These are phyloP conservation scores for Ormyrus pomaceus DNA, from an alignment of 2,888 invertebrate species.

Conservation along the genomic window DNA sequence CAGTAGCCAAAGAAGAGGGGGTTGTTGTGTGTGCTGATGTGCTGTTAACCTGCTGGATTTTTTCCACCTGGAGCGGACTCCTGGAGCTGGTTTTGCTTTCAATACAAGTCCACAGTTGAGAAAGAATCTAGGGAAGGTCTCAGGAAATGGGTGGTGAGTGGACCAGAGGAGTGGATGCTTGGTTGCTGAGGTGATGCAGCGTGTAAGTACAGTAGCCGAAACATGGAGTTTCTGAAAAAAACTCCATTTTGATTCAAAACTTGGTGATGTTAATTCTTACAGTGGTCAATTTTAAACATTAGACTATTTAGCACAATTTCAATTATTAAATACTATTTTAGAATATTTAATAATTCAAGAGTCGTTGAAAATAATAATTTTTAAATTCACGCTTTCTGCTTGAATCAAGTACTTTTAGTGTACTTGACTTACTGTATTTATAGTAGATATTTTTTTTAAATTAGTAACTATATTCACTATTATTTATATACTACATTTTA, in stretches of 20 bases:
- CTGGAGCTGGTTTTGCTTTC: not conserved
- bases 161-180: conserved; percentile 7
- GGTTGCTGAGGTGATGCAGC: conserved; percentile 47
- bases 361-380: not conserved
- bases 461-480: too few relatives aligned
- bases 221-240: conserved; percentile 57
- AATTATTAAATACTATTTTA: not conserved
- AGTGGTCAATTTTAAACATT: not conserved
- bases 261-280: conserved; percentile 41
- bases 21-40: not conserved
- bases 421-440: too few relatives aligned
- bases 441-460: too few relatives aligned
- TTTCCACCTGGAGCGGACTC: not conserved
- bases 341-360: not conserved
- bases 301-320: not conserved
- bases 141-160: not conserved
- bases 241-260: conserved; percentile 56
- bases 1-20: not conserved
- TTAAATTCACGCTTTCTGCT: too few relatives aligned
- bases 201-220: conserved; percentile 58
- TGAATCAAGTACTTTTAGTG: too few relatives aligned
- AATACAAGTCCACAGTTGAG: not conserved
- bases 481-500: too few relatives aligned
- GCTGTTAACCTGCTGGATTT: too few relatives aligned
- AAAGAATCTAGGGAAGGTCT: not conserved